Evolutionary conservation across 2,797 vertebrate species (phyloP).

Genomic region (Gadopsis marmoratus): DNA sequence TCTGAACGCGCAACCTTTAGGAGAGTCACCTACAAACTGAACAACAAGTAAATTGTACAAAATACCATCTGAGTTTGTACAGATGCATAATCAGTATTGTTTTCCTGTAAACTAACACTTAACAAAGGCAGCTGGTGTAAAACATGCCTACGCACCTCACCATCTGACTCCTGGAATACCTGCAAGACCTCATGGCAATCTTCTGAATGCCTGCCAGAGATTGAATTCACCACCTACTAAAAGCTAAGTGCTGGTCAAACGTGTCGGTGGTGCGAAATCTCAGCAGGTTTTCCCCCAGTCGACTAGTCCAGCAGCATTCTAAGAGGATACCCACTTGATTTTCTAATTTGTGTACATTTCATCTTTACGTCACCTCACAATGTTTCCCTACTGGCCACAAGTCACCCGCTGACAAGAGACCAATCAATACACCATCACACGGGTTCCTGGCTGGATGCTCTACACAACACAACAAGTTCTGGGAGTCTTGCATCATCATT

Average conservation of each 20-base stretch:
- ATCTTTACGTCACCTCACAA: neutral
- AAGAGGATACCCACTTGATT: neutral
- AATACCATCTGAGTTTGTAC: neutral
- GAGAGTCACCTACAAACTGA: neutral
- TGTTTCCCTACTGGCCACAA: neutral
- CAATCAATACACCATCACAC: neutral
- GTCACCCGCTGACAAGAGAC: neutral
- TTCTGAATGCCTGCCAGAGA: constrained; percentile 6
- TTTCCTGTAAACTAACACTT: neutral
- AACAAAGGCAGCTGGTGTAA: neutral
- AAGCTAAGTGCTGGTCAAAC: neutral
- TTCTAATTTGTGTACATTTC: neutral
- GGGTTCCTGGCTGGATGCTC: neutral
- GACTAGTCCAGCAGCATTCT: too few relatives aligned
- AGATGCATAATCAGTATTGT: neutral
- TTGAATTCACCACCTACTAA: neutral
- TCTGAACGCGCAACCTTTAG: neutral
- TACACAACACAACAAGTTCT: neutral
- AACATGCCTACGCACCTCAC: neutral
- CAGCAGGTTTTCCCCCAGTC: neutral
- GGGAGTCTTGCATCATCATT: neutral
- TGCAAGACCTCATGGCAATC: neutral
- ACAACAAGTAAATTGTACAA: neutral
- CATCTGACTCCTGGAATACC: neutral
- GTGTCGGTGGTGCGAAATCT: neutral